Evolutionary conservation across 2,888 invertebrate genomes (phyloP), one percentile per base, ranked within the genome.

Genomic region (Idaea biselata): DNA sequence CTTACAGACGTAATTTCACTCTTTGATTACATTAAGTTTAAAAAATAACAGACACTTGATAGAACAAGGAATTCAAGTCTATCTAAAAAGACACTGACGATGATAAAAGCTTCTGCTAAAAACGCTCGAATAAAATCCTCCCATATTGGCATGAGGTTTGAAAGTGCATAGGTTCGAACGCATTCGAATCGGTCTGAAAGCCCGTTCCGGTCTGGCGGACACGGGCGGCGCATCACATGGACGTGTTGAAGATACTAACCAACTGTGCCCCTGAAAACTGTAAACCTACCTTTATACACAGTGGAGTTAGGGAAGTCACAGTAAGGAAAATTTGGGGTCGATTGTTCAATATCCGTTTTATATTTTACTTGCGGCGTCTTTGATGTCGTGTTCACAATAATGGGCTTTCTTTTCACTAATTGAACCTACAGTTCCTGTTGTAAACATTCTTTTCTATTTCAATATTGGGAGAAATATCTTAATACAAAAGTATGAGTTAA

Each of bases 201-300:
- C 70, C 60, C 67, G 70, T 64, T 75, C 89, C 86, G 88, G 91
- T 91, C 91, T 91, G 69, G 89, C 72, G 87, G 79, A 69, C 87
- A 87, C 84, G 81, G 70, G 69, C 70, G 68, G 71, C 70, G 67
- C 44, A 44, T 69, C 69, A 66, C 63, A 71, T 78, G 82, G 76
- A 89, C 89, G 90, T 89, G 90, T 82, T 78, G 79, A 78, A 75
- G 84, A 82, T 89, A 86, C 87, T 81, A 86, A 87, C 80, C 78
- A 77, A 76, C 75, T 76, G 74, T 67, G 60, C 56, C 55, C 55
- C 18, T 17, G 56, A 18, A 56, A 56, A 25, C 16, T 60, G 54
- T 18, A 59, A 25, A 32, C 16, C 25, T 59, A 18, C 17, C 55
- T 55, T 11, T 32, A 18, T n/a, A 32, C n/a, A 55, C 32, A 44